Percentiles rank a stretch among this genome's conserved stretches.
These are phyloP conservation scores for Lethenteron reissneri DNA, from an alignment of 2,113 vertebrate genomes.

Conservation along the genomic window DNA sequence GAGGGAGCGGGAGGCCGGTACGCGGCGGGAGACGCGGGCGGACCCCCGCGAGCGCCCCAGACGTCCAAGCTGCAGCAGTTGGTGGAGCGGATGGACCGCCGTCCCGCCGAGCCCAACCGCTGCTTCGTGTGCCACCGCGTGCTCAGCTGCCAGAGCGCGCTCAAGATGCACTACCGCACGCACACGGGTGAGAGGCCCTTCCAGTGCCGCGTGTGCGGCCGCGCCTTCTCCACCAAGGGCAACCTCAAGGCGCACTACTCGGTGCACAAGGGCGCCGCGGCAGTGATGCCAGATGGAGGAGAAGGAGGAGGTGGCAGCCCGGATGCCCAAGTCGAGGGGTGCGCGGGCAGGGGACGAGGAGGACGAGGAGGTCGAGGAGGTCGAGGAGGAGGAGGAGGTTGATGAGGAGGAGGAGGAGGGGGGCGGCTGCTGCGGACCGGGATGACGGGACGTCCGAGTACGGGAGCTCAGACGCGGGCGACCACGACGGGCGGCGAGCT, in stretches of 20 bases:
- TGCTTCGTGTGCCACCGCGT: constrained; percentile 88
- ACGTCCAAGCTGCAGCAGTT: constrained; percentile 90
- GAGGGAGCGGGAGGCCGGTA: not conserved
- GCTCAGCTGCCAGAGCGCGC: constrained; percentile 83
- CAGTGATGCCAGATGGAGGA: too few species aligned
- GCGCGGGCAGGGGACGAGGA: too few species aligned
- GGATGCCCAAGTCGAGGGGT: too few species aligned
- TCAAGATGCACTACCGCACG: constrained; percentile 97
- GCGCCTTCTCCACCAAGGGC: constrained; percentile 92
- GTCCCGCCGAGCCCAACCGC: constrained; percentile 60
- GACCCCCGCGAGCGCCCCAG: constrained; percentile 66
- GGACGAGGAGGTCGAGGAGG: too few species aligned
- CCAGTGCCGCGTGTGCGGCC: constrained; percentile 85
- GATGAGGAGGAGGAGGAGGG: too few species aligned
- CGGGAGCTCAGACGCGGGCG: too few species aligned
- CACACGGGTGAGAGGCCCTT: constrained; percentile 91
- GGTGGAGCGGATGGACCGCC: constrained; percentile 71
- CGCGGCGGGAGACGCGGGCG: constrained; percentile 9
- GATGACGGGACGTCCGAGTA: too few species aligned
- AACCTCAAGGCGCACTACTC: constrained; percentile 97
- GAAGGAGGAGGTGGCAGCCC: too few species aligned
- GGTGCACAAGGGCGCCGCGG: constrained; percentile 44
- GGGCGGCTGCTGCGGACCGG: too few species aligned
- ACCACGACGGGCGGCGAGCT: too few species aligned
- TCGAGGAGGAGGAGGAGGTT: too few species aligned